These are phyloP conservation scores for Eleginops maclovinus DNA, from an alignment of 2,113 vertebrate species.

Conservation along the genomic window DNA sequence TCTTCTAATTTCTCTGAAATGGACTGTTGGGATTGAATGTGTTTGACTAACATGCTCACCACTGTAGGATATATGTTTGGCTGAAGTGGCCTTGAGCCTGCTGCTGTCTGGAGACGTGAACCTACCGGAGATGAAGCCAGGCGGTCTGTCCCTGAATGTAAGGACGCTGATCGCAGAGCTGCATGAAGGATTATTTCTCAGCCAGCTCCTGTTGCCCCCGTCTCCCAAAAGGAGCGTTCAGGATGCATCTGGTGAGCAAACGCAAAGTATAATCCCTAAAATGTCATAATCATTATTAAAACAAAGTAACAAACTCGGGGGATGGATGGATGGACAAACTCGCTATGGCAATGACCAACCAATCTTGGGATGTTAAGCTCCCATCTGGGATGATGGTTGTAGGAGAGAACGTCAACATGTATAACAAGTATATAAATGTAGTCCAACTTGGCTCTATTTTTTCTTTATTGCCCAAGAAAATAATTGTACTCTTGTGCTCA, in stretches of 20 bases:
- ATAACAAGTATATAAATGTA: not conserved
- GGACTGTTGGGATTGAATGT: not conserved
- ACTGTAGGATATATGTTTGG: constrained; percentile 91
- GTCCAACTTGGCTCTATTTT: not conserved
- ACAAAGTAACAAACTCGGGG: not conserved
- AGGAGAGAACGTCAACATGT: not conserved
- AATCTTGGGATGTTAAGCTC: not conserved
- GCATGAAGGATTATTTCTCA: constrained; percentile 93
- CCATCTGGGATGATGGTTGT: not conserved
- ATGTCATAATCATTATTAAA: not conserved
- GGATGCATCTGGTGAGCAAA: constrained; percentile 59
- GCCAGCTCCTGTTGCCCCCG: constrained; percentile 79
- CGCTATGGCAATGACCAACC: not conserved
- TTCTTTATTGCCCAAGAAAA: not conserved
- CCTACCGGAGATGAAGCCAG: constrained; percentile 84
- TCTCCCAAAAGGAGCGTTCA: constrained; percentile 10
- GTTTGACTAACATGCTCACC: not conserved
- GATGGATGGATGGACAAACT: not conserved
- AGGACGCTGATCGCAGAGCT: constrained; percentile 90
- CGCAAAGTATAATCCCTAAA: not conserved
- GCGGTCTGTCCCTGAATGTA: constrained; percentile 82
- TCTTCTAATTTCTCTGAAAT: not conserved
- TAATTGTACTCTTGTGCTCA: not conserved
- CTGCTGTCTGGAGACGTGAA: constrained; percentile 88
- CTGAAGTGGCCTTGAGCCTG: constrained; percentile 90